These are phyloP conservation scores for Salminus brasiliensis DNA, from an alignment of 2,113 vertebrate species.

Conservation along the genomic window DNA sequence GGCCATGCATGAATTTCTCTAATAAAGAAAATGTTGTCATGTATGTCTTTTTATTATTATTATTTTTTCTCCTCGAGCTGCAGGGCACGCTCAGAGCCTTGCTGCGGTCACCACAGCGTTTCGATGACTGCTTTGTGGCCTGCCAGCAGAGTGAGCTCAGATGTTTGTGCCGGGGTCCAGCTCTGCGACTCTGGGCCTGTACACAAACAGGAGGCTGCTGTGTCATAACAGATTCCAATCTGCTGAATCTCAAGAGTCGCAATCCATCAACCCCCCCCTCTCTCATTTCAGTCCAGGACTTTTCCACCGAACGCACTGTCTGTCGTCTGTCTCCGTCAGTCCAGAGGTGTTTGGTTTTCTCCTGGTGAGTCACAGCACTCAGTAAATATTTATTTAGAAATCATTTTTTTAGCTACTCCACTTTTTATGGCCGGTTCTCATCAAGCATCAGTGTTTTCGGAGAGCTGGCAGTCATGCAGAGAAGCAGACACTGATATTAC, in stretches of 20 bases:
- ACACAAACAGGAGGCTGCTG: slow-evolving; percentile 25
- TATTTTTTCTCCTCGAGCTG: neutral
- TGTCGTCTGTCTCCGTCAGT: slow-evolving; percentile 3
- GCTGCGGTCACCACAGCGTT: neutral
- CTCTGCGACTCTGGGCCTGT: slow-evolving; percentile 25
- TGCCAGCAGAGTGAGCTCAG: neutral
- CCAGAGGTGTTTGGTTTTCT: slow-evolving; percentile 4
- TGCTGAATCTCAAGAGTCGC: slow-evolving; percentile 32
- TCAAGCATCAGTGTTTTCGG: neutral
- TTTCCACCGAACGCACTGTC: slow-evolving; percentile 4
- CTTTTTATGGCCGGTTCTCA: slow-evolving; percentile 4
- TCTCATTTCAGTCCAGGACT: neutral
- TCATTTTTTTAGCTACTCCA: slow-evolving; percentile 28
- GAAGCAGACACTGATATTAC: neutral
- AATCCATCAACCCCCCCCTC: slow-evolving; percentile 22
- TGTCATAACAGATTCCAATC: slow-evolving; percentile 49
- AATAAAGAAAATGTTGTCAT: no score
- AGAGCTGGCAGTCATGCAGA: neutral
- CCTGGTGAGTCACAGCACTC: slow-evolving; percentile 32
- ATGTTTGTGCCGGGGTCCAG: slow-evolving; percentile 26
- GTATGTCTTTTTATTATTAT: neutral
- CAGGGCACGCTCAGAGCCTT: neutral
- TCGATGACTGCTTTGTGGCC: neutral
- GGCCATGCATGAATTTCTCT: slow-evolving; percentile 6
- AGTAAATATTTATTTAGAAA: slow-evolving; percentile 60